phyloP scores from a whole-genome alignment of 30 jellyfish, hydroid and myxozoan genomes.

The Phacellophora camtschatica region DNA sequence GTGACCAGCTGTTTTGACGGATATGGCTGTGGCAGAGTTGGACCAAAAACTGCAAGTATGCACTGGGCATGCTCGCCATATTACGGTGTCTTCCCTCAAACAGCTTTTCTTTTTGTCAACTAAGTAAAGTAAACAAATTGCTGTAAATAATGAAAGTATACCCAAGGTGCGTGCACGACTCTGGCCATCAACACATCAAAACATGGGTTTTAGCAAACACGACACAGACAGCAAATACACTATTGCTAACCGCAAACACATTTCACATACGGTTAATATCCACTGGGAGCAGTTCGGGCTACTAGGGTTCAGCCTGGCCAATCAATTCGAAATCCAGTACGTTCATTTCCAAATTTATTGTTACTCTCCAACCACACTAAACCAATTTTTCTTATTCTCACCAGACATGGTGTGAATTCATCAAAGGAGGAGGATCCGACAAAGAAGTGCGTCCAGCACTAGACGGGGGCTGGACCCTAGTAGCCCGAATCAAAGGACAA shows the following conservation, averaged over 20 bases:
- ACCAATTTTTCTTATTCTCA: conserved; percentile 10
- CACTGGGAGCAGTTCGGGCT: too few relatives aligned
- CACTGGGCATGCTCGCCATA: conserved; percentile 97
- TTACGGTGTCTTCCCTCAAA: conserved; percentile 87
- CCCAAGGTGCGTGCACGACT: too few relatives aligned
- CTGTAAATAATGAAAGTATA: too few relatives aligned
- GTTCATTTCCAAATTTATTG: too few relatives aligned
- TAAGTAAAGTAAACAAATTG: too few relatives aligned
- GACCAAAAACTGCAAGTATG: conserved; percentile 96
- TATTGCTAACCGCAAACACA: not conserved
- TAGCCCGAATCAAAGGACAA: conserved; percentile 98
- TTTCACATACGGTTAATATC: too few relatives aligned
- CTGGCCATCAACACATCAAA: too few relatives aligned
- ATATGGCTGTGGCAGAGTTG: conserved; percentile 98
- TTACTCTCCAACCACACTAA: not conserved
- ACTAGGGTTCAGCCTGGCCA: conserved; percentile 84
- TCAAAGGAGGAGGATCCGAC: conserved; percentile 89
- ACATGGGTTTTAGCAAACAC: too few relatives aligned
- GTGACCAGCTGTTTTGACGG: conserved; percentile 97
- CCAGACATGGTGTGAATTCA: conserved; percentile 98
- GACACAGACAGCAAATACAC: too few relatives aligned
- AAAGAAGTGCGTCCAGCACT: conserved; percentile 83
- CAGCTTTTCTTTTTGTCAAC: conserved; percentile 81
- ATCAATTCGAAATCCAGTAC: conserved; percentile 10
- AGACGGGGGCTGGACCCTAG: conserved; percentile 99